Evolutionary conservation across 2,113 vertebrate genomes (phyloP), one percentile per base, ranked within the genome.

Genomic region (Acanthochromis polyacanthus): DNA sequence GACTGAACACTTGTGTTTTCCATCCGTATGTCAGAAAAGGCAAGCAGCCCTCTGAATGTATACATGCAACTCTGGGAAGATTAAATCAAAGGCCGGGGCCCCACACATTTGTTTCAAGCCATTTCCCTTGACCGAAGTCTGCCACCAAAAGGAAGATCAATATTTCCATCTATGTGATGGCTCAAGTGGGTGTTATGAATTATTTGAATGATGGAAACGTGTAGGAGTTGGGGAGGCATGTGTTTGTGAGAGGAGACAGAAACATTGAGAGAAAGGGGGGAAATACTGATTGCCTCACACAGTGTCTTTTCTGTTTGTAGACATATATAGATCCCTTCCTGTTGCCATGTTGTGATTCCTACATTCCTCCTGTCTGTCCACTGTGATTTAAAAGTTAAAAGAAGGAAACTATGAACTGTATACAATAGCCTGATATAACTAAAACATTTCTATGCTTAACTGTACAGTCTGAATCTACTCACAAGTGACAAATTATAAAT

Each of bases 131-230:
- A 60, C 55, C 5, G 3, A 78, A 82, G 75, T 63, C 60, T 56
- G 56, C 19, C 0, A 43, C 53, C 55, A 71, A 78, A 72, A 48
- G 28, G 61, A 45, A 70, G 71, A 85, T 90, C 87, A 62, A 88
- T 91, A 74, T 82, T 85, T 91, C 79, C 73, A 86, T 75, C 84
- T 0, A 48, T 52, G 25, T 72, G 55, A 81, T 66, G 78, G 58
- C 45, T 62, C 1, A 22, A 60, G 64, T 78, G 87, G 64, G 74
- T 85, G 81, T 84, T 90, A 82, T 55, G 50, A 90, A 85, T 82
- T 78, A 85, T 80, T 68, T 30, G 51, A 78, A 65, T 66, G 71
- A 85, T 74, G 76, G 64, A 74, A 85, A 85, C 36, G 68, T 61
- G 71, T 19, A 57, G 61, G 60, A 52, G 52, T 53, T 40, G n/a